Evolutionary conservation across 2,888 invertebrate species (phyloP).

Genomic region (Leptopilina drosophilae): DNA sequence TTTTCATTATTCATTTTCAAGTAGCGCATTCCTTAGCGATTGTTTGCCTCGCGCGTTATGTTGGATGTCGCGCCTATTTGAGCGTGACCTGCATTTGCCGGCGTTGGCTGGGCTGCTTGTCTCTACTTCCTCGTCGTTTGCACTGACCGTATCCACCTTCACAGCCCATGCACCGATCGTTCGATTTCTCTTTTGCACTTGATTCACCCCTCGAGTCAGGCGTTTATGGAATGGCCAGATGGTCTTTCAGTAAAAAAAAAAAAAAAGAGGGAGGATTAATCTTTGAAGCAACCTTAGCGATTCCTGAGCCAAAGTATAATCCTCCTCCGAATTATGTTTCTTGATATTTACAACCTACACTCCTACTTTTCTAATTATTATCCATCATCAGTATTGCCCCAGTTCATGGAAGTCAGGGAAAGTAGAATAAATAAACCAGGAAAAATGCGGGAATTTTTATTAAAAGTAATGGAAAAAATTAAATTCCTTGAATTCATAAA

Average conservation of each 20-base stretch:
- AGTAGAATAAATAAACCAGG: too few relatives aligned
- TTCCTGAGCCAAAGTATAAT: background rate
- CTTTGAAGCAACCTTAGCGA: slow-evolving; percentile 7
- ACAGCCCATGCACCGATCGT: slow-evolving; percentile 23
- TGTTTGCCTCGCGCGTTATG: background rate
- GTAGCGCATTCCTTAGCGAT: background rate
- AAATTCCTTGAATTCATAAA: too few relatives aligned
- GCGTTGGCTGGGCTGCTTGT: slow-evolving; percentile 26
- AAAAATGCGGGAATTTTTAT: too few relatives aligned
- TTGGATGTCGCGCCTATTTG: slow-evolving; percentile 22
- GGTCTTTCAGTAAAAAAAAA: slow-evolving; percentile 14
- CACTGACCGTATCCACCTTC: slow-evolving; percentile 20
- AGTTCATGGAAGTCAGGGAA: too few relatives aligned
- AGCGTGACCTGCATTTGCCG: slow-evolving; percentile 38
- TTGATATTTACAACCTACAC: background rate
- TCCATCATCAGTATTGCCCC: too few relatives aligned
- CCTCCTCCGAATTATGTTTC: too few relatives aligned
- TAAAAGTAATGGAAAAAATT: too few relatives aligned
- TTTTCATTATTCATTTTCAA: slow-evolving; percentile 13
- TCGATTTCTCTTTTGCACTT: slow-evolving; percentile 21
- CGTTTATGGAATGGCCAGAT: slow-evolving; percentile 4
- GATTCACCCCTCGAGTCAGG: slow-evolving; percentile 24
- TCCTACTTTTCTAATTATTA: background rate
- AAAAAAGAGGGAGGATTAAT: slow-evolving; percentile 12
- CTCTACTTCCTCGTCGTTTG: slow-evolving; percentile 4